Percentiles rank a stretch among this genome's conserved stretches.
Conservation (phyloP, 2,797 vertebrate species). For the Orestias chungarensis region DNA sequence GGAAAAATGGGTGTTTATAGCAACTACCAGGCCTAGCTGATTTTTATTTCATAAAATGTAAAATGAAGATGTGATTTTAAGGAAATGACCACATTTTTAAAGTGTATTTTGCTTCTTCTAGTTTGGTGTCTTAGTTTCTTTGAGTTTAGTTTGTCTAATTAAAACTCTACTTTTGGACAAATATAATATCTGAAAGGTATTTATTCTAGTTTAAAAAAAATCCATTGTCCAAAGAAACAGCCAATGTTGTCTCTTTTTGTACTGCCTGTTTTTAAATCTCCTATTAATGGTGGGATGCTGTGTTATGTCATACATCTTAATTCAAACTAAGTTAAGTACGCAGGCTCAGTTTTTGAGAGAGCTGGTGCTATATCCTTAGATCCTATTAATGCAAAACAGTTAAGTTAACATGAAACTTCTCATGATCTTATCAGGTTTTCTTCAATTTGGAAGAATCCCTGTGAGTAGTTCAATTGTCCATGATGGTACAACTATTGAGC, state of each 20-base stretch:
- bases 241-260: not conserved
- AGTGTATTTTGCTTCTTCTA: not conserved
- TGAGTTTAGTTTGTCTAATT: not conserved
- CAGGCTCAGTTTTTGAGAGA: slow-evolving; percentile 12
- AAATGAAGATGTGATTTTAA: too few relatives aligned
- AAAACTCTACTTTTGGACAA: not conserved
- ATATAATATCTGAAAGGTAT: too few relatives aligned
- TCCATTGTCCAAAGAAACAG: not conserved
- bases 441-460: not conserved
- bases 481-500: slow-evolving; percentile 11
- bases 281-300: not conserved
- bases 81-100: too few relatives aligned
- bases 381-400: not conserved
- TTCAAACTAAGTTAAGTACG: slow-evolving; percentile 11
- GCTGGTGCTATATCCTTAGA: slow-evolving; percentile 2
- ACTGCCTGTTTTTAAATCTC: not conserved
- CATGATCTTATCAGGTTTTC: not conserved
- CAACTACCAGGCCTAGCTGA: too few relatives aligned
- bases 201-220: too few relatives aligned
- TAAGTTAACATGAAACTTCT: not conserved
- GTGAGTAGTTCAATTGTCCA: slow-evolving; percentile 24
- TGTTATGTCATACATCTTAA: slow-evolving; percentile 2
- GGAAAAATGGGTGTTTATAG: too few relatives aligned
- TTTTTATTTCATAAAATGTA: too few relatives aligned
- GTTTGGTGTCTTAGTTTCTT: not conserved